phyloP scores from a whole-genome alignment of 2,797 vertebrate species.

The Centroberyx gerrardi region DNA sequence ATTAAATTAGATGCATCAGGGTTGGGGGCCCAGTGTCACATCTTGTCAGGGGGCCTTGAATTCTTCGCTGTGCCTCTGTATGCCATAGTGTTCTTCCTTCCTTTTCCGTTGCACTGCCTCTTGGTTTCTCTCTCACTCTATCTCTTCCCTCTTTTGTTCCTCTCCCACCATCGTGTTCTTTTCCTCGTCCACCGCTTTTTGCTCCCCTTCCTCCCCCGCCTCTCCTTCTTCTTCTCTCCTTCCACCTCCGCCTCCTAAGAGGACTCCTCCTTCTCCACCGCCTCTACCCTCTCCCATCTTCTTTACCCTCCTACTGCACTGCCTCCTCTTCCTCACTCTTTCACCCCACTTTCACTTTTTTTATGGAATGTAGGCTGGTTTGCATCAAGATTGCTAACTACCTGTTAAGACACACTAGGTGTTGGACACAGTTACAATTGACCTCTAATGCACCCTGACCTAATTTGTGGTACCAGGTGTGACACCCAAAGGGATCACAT shows the following conservation, averaged over 20 bases:
- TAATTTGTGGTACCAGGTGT: conserved; percentile 8
- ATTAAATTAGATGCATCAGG: too few relatives aligned
- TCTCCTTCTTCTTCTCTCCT: background rate
- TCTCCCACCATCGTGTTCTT: background rate
- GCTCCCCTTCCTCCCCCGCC: background rate
- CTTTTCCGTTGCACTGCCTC: background rate
- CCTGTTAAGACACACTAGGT: background rate
- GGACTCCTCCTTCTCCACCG: conserved; percentile 5
- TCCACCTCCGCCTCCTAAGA: background rate
- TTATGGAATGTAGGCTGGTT: conserved; percentile 51
- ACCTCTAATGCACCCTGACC: conserved; percentile 15
- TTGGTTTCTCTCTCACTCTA: background rate
- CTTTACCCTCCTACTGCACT: background rate
- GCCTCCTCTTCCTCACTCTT: background rate
- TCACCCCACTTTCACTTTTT: background rate
- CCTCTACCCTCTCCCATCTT: background rate
- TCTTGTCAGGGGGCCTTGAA: too few relatives aligned
- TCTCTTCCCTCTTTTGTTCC: too few relatives aligned
- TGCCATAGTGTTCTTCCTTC: background rate
- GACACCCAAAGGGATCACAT: background rate
- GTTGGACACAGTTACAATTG: conserved; percentile 14
- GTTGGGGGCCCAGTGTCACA: too few relatives aligned
- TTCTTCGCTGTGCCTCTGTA: too few relatives aligned
- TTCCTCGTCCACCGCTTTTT: background rate
- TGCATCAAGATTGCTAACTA: conserved; percentile 39